Percentiles rank a stretch among this genome's conserved stretches.
These are phyloP conservation scores for Adelges cooleyi DNA, from an alignment of 1,140 invertebrate genomes.

Conservation along the genomic window DNA sequence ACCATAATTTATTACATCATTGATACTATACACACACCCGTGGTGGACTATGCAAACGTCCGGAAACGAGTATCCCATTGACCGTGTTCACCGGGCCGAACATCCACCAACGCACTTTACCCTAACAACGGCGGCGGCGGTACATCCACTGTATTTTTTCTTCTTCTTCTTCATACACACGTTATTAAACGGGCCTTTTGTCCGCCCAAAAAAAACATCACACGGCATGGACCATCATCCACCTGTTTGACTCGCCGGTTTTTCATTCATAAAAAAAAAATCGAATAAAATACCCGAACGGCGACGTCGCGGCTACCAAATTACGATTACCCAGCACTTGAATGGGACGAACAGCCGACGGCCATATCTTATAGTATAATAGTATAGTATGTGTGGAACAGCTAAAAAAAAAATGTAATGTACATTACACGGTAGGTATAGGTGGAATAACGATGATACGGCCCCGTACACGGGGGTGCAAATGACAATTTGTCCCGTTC, in stretches of 20 bases:
- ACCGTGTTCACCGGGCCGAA: slow-evolving; percentile 20
- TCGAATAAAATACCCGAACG: not conserved
- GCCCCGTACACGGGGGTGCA: no score
- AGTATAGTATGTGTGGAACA: no score
- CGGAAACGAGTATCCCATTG: slow-evolving; percentile 21
- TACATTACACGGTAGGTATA: no score
- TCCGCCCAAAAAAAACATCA: no score
- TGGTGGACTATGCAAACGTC: not conserved
- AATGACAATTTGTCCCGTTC: no score
- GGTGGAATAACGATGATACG: no score
- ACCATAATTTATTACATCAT: not conserved
- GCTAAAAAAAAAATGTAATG: no score
- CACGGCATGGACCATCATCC: not conserved
- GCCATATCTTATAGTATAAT: no score
- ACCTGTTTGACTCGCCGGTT: slow-evolving; percentile 21
- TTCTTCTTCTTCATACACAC: not conserved
- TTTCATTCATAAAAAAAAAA: not conserved
- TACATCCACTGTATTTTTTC: not conserved
- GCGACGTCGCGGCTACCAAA: slow-evolving; percentile 7
- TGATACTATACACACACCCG: not conserved
- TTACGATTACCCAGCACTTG: slow-evolving; percentile 22
- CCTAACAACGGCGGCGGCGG: not conserved
- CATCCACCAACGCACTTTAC: slow-evolving; percentile 14
- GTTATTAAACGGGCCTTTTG: no score
- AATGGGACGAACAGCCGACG: not conserved